Evolutionary conservation across 1,140 invertebrate species (phyloP), one percentile per base, ranked within the genome.

Genomic region (Micrasema longulum): DNA sequence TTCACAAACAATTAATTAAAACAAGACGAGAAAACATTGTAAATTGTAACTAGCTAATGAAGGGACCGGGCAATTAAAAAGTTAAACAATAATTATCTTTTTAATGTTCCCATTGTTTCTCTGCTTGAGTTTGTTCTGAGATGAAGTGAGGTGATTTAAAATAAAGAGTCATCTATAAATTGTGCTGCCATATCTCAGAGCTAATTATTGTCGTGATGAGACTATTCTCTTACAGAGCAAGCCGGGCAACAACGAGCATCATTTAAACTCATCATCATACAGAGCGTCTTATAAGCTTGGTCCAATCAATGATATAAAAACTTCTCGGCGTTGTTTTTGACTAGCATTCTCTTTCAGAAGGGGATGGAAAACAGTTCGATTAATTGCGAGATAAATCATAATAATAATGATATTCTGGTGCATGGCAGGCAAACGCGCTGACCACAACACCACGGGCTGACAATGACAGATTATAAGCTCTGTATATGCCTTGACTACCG

Each of bases 31-130:
- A 16, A 41, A 18, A 57, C n/a, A 20, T 18, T 14, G 16, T 41
- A 41, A 31, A 31, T 31, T 31, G 16, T 60, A 14, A 38, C 36
- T 9, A 22, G 26, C 50, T 53, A 60, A 60, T 20, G 10, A 20
- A 18, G 36, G 36, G 55, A 60, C 11, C 52, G n/a, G 35, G 55
- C 55, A 60, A 60, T 60, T 60, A 26, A 22, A 64, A 64, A 64
- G n/a, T 45, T 45, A 45, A 64, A 64, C 41, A 64, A 64, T 64
- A 64, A 64, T 64, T 64, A 64, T 45, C 23, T 64, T 64, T 41
- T 47, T 64, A 64, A 64, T 64, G 60, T 11, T 64, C 23, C 60
- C 60, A 64, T 64, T 64, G 60, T 64, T 62, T 43, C 57, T 14
- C n/a, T 12, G 18, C 53, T 14, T 23, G 26, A 16, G 12, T 38